Evolutionary conservation across 2,797 vertebrate species (phyloP).

Genomic region (Dipus sagitta): DNA sequence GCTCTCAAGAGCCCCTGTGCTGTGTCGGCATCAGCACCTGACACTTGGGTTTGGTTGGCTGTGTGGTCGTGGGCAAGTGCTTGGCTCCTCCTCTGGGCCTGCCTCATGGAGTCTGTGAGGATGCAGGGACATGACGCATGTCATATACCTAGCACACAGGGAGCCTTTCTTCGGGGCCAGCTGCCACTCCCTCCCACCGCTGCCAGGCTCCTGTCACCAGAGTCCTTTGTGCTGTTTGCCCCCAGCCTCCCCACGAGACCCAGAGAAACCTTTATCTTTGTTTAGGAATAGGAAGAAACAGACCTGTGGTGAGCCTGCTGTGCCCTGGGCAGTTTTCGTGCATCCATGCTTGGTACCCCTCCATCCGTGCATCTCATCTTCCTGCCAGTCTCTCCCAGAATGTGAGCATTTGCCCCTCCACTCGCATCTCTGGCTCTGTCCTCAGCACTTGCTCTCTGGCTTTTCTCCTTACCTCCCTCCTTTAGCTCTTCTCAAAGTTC

Average conservation of each 20-base stretch:
- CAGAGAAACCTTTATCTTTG: conserved; percentile 41
- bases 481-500: conserved; percentile 24
- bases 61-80: conserved; percentile 26
- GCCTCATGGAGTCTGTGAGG: neutral
- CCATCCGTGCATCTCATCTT: neutral
- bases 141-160: conserved; percentile 38
- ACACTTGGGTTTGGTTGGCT: neutral
- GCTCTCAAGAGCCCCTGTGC: neutral
- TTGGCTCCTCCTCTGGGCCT: neutral
- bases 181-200: conserved; percentile 45
- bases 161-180: conserved; percentile 4
- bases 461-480: conserved; percentile 3
- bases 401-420: neutral
- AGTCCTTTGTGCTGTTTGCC: conserved; percentile 47
- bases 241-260: neutral
- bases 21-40: neutral
- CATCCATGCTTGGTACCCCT: neutral
- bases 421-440: neutral
- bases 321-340: neutral
- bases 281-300: conserved; percentile 29
- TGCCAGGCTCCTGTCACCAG: conserved; percentile 28
- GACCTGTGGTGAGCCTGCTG: neutral
- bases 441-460: conserved; percentile 17
- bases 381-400: neutral
- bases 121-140: neutral